These are phyloP conservation scores for Leptopilina clavipes DNA, from an alignment of 1,140 invertebrate species.

Conservation along the genomic window DNA sequence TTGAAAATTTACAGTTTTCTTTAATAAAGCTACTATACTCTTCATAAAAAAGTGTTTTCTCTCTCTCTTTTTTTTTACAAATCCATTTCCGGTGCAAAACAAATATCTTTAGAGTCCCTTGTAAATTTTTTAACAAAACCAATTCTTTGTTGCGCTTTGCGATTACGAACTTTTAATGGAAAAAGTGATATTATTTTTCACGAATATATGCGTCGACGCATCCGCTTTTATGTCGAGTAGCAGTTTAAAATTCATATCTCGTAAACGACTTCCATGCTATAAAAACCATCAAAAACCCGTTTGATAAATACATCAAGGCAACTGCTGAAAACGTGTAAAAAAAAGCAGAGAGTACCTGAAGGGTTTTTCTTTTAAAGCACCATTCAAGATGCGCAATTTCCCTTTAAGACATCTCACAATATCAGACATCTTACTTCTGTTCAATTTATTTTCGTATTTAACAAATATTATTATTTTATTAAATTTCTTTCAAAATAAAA, in stretches of 20 bases:
- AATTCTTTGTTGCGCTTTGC: slow-evolving; percentile 48
- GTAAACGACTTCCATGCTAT: slow-evolving; percentile 23
- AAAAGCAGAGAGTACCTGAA: not conserved
- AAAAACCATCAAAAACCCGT: slow-evolving; percentile 26
- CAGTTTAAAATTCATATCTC: slow-evolving; percentile 32
- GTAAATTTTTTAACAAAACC: slow-evolving; percentile 45
- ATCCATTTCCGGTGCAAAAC: not conserved
- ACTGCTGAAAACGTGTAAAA: slow-evolving; percentile 22
- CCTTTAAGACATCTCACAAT: not conserved
- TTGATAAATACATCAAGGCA: slow-evolving; percentile 21
- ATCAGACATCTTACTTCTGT: no score
- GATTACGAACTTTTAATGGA: slow-evolving; percentile 13
- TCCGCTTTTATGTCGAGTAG: not conserved
- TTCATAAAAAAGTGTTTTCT: no score
- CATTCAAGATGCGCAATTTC: not conserved
- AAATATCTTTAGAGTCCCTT: not conserved
- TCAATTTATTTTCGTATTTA: no score
- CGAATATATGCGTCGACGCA: slow-evolving; percentile 11
- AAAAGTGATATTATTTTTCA: slow-evolving; percentile 24
- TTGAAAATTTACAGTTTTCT: no score
- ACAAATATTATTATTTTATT: no score
- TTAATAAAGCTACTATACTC: no score
- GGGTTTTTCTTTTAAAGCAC: not conserved
- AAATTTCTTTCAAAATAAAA: no score
- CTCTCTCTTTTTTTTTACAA: not conserved